A percentile compares a stretch with the other conserved stretches of the same genome.
Conservation (phyloP, 2,888 invertebrate species). For the Asteroscopus sphinx region DNA sequence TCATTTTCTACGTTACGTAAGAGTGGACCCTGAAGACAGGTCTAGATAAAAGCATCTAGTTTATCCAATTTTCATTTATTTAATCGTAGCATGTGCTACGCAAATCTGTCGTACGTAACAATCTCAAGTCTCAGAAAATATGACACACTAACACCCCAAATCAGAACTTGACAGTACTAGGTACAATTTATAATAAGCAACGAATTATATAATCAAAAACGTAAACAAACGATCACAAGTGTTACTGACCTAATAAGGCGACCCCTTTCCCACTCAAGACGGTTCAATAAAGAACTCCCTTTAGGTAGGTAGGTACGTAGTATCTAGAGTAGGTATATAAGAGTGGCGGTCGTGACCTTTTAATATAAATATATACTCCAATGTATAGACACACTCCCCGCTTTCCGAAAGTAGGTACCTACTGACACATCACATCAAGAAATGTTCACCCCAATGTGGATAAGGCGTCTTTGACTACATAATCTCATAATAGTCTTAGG, state of each 20-base stretch:
- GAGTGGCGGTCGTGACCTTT: conserved; percentile 86
- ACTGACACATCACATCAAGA: conserved; percentile 72
- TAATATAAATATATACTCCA: conserved; percentile 69
- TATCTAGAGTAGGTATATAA: conserved; percentile 79
- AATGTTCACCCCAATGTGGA: conserved; percentile 66
- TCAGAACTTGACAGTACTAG: no score
- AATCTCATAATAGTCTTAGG: no score
- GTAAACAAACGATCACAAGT: conserved; percentile 62
- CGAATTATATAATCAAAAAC: conserved; percentile 28
- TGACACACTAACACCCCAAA: no score
- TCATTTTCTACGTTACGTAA: no score
- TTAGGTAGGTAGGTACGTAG: conserved; percentile 82
- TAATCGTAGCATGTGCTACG: no score
- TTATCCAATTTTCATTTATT: no score
- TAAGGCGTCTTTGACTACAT: conserved; percentile 46
- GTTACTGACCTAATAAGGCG: conserved; percentile 89
- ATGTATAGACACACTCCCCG: conserved; percentile 74
- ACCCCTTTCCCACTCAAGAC: conserved; percentile 86
- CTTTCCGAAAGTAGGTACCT: conserved; percentile 67
- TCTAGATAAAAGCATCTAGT: no score
- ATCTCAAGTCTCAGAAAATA: no score
- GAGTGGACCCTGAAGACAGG: no score
- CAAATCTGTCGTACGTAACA: no score
- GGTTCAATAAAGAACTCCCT: conserved; percentile 88
- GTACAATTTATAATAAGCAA: not conserved